Evolutionary conservation across 2,888 invertebrate species (phyloP), one percentile per base, ranked within the genome.

Genomic region (Dicyrtoma fusca): DNA sequence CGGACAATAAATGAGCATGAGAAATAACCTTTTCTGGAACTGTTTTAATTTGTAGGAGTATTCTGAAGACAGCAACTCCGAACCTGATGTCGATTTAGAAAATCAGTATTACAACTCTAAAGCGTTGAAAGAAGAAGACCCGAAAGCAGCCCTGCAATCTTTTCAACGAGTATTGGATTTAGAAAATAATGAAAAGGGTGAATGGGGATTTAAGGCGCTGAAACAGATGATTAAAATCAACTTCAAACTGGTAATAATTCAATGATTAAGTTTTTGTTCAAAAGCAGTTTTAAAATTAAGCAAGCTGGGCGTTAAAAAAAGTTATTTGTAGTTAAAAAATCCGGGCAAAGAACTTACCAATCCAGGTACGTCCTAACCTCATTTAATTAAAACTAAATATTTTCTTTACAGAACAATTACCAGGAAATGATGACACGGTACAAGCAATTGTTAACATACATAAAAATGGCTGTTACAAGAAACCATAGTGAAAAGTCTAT

Each of bases 211-310:
- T 84, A 99, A 98, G 84, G 98, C 99, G 0, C 88, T 99, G 17
- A 99, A 99, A 84, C 99, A 99, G 85, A 99, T 99, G 98, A 97
- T 99, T 63, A 99, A 99, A 86, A 98, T 99, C 75, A 97, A 97
- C 84, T 99, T 99, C 84, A 94, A 94, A 88, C 85, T 97, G 88
- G 95, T 95, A 84, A 85, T 34, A 34, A 34, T 34, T 34, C 34
- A 34, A 5, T 34, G 8, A 34, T 34, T 34, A 34, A 34, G 34
- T 34, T 34, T 34, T 34, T 34, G n/a, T n/a, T n/a, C n/a, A n/a
- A n/a, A n/a, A n/a, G n/a, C n/a, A n/a, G n/a, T n/a, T n/a, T n/a
- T n/a, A n/a, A n/a, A n/a, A n/a, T n/a, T n/a, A n/a, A n/a, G n/a
- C n/a, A n/a, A n/a, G n/a, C n/a, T n/a, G n/a, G n/a, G n/a, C n/a